A percentile compares a stretch with the other conserved stretches of the same genome.
These are phyloP conservation scores for Sandelia bainsii DNA, from an alignment of 2,797 vertebrate genomes.

Conservation along the genomic window DNA sequence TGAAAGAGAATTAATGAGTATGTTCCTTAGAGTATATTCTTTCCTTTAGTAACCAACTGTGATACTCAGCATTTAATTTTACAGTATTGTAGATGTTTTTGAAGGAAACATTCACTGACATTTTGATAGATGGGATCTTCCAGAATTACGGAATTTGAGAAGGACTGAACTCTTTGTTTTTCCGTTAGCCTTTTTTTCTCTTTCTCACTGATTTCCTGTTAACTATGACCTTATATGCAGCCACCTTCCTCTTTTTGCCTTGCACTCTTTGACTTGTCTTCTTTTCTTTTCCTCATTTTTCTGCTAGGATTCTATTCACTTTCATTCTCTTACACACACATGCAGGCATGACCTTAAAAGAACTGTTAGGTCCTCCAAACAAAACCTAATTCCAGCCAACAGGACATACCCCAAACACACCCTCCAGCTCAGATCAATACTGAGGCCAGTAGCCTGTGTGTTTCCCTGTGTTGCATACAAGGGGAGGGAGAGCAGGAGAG, in stretches of 20 bases:
- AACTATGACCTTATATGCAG: constrained; percentile 6
- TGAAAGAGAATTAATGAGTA: neutral
- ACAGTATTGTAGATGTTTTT: neutral
- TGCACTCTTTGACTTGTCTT: neutral
- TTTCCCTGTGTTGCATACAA: constrained; percentile 24
- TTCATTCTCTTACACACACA: constrained; percentile 9
- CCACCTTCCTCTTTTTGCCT: constrained; percentile 45
- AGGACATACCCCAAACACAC: constrained; percentile 42
- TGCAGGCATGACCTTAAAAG: constrained; percentile 40
- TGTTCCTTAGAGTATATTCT: neutral
- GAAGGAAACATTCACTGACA: neutral
- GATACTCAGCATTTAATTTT: neutral
- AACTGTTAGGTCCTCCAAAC: constrained; percentile 71
- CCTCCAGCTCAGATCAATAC: constrained; percentile 66
- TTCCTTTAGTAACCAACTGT: neutral
- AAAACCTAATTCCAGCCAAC: constrained; percentile 65
- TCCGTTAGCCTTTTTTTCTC: neutral
- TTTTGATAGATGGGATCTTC: constrained; percentile 9
- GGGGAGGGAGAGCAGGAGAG: constrained; percentile 27
- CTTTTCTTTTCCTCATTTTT: constrained; percentile 22
- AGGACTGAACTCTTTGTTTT: constrained; percentile 5
- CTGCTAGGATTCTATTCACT: constrained; percentile 21
- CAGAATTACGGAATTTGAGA: constrained; percentile 12
- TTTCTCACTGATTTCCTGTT: constrained; percentile 27
- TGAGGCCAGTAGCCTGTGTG: constrained; percentile 52